Conservation (phyloP, 2,797 vertebrate genomes). For the Poeciliopsis gracilis region DNA sequence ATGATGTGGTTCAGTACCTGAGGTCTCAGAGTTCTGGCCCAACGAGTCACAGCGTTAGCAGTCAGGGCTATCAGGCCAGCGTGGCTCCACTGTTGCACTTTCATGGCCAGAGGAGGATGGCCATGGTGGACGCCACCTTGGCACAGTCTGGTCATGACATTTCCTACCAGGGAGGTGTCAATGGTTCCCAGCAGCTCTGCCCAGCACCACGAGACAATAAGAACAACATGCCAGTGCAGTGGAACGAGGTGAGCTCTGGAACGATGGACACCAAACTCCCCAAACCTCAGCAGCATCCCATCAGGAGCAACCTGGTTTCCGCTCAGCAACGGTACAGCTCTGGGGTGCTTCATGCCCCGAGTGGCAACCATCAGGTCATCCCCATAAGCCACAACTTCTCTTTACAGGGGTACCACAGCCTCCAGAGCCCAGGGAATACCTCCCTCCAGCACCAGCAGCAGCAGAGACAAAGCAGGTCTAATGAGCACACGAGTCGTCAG, state of each 20-base stretch:
- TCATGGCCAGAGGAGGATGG: slow-evolving; percentile 84
- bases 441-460: slow-evolving; percentile 81
- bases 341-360: slow-evolving; percentile 80
- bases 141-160: slow-evolving; percentile 76
- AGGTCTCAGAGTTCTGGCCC: slow-evolving; percentile 83
- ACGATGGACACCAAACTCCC: slow-evolving; percentile 85
- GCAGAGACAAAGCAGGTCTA: slow-evolving; percentile 78
- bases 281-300: slow-evolving; percentile 79
- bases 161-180: slow-evolving; percentile 80
- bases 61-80: slow-evolving; percentile 81
- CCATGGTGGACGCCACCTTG: slow-evolving; percentile 78
- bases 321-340: slow-evolving; percentile 91
- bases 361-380: slow-evolving; percentile 73
- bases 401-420: slow-evolving; percentile 78
- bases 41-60: slow-evolving; percentile 69
- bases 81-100: slow-evolving; percentile 80
- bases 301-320: slow-evolving; percentile 85
- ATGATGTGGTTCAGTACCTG: slow-evolving; percentile 96
- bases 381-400: slow-evolving; percentile 77
- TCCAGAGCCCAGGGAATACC: slow-evolving; percentile 75
- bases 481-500: slow-evolving; percentile 78
- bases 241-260: slow-evolving; percentile 98
- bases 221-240: slow-evolving; percentile 96
- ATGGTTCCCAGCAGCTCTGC: slow-evolving; percentile 69
- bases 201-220: slow-evolving; percentile 77